These are phyloP conservation scores for Hoplostethus atlanticus DNA, from an alignment of 2,797 vertebrate genomes.

Conservation along the genomic window DNA sequence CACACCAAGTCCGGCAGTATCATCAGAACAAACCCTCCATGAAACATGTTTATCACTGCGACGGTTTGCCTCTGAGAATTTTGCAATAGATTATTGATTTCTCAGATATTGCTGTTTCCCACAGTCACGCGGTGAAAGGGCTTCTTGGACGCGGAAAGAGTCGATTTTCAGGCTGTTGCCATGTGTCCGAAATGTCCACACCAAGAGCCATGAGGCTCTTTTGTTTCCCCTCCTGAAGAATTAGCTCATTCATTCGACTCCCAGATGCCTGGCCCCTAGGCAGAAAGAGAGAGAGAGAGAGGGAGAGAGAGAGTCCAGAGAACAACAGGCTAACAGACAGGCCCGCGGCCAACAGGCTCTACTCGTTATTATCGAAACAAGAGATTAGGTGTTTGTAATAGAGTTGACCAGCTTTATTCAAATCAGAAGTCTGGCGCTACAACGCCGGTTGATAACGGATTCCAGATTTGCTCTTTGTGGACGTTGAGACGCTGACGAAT, in stretches of 20 bases:
- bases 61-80: slow-evolving; percentile 32
- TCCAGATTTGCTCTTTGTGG: slow-evolving; percentile 81
- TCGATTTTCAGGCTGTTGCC: slow-evolving; percentile 80
- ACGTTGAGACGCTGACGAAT: slow-evolving; percentile 88
- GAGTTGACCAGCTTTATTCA: slow-evolving; percentile 92
- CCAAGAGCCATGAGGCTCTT: slow-evolving; percentile 82
- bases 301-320: slow-evolving; percentile 54
- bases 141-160: not conserved
- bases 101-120: not conserved
- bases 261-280: slow-evolving; percentile 89
- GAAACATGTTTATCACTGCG: not conserved
- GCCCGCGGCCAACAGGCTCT: slow-evolving; percentile 75
- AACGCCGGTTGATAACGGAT: slow-evolving; percentile 47
- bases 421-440: slow-evolving; percentile 59
- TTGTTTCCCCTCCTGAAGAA: slow-evolving; percentile 90
- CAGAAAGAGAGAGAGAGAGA: slow-evolving; percentile 82
- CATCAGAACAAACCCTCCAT: slow-evolving; percentile 21
- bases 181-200: slow-evolving; percentile 84
- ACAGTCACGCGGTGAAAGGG: not conserved
- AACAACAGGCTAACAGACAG: slow-evolving; percentile 50
- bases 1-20: slow-evolving; percentile 13
- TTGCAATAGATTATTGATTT: no score
- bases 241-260: slow-evolving; percentile 91
- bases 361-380: slow-evolving; percentile 91
- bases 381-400: slow-evolving; percentile 91